Base-by-base conservation (phyloP, 1,140 invertebrate genomes). In the Holotrichia oblita region DNA sequence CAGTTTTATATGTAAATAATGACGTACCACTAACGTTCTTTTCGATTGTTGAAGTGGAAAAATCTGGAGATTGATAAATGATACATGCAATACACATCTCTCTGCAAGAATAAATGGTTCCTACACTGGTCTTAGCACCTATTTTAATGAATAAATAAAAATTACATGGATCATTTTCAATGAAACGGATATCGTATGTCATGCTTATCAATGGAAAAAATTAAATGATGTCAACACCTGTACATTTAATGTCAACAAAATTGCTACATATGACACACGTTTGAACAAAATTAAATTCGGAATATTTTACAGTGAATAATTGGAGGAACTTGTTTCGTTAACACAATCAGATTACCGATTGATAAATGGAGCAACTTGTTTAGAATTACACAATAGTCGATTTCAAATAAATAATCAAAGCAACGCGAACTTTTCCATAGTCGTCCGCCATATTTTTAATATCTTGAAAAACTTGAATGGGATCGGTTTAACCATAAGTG, bases 81-180 rank as follows among this genome's bases (percentile, higher is more conserved):
- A 95, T 83, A 89, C 55, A 93, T 91, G 87, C 95, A 96, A 86
- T 95, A 96, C 24, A 95, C 93, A 88, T 96, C 95, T 81, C 94
- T 89, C 77, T 91, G 90, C 80, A 91, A 89, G 82, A 93, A 93
- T 84, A 93, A 93, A 92, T 94, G 93, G 85, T 91, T 93, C 84
- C 94, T 91, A 85, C 92, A 91, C 84, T 92, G 92, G 82, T 95
- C 87, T 96, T 96, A n/a, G 94, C 95, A 85, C 94, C 95, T 96
- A 84, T n/a, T n/a, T n/a, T n/a, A n/a, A 84, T 22, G 83, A 84
- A 41, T n/a, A 76, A 78, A 74, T 74, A n/a, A 80, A 80, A 78
- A 34, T 44, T 72, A 40, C 7, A 12, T 76, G n/a, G 64, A 79
- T 22, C 22, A 27, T 69, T 69, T 27, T 69, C 14, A 69, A 69